A percentile compares a stretch with the other conserved stretches of the same genome.
phyloP scores from a whole-genome alignment of 2,888 invertebrate genomes.

The Metellina segmentata region DNA sequence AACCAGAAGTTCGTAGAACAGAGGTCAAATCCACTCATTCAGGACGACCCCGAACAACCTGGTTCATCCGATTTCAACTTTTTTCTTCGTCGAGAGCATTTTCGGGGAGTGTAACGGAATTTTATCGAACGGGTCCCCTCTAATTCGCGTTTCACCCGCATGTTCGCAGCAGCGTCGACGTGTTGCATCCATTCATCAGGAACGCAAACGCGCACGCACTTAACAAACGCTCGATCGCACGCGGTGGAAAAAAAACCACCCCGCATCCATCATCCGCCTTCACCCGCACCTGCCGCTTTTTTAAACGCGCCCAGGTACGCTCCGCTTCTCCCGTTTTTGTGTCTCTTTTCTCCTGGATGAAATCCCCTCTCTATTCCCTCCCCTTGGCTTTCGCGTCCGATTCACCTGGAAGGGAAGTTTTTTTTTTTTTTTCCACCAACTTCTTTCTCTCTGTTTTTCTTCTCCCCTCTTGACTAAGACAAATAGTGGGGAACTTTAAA shows the following conservation, averaged over 20 bases:
- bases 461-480: background rate
- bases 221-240: background rate
- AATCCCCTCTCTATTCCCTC: background rate
- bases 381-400: background rate
- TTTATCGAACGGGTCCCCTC: no score
- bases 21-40: no score
- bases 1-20: no score
- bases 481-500: background rate
- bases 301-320: background rate
- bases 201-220: background rate
- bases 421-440: background rate
- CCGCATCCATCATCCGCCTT: slow-evolving; percentile 28
- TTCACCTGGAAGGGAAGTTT: background rate
- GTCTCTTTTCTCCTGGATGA: background rate
- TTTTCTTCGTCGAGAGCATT: no score
- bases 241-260: background rate
- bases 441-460: background rate
- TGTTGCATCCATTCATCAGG: background rate
- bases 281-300: slow-evolving; percentile 21
- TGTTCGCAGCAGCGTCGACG: background rate
- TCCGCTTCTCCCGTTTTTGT: background rate
- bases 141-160: no score
- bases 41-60: no score
- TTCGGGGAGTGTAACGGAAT: no score
- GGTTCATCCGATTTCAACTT: no score